Evolutionary conservation across 1,140 invertebrate species (phyloP).

Genomic region (Epicauta chinensis): DNA sequence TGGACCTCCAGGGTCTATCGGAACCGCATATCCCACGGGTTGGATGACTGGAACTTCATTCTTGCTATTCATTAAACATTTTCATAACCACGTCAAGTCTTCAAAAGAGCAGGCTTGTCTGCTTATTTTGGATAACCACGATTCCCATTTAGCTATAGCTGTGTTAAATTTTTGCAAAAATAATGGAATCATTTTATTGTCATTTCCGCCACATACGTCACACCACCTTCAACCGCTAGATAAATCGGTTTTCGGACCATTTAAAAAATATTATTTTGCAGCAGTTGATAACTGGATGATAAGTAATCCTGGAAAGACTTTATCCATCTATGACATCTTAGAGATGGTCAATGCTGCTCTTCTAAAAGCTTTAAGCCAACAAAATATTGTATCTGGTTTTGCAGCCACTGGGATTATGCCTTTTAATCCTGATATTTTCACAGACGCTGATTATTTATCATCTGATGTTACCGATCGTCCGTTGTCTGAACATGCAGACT

Average conservation of each 20-base stretch:
- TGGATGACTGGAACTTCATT: slow-evolving; percentile 15
- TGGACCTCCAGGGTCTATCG: slow-evolving; percentile 5
- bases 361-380: not conserved
- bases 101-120: slow-evolving; percentile 21
- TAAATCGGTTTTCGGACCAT: slow-evolving; percentile 7
- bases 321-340: slow-evolving; percentile 15
- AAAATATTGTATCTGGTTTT: slow-evolving; percentile 19
- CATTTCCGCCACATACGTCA: slow-evolving; percentile 3
- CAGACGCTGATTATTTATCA: slow-evolving; percentile 6
- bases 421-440: slow-evolving; percentile 21
- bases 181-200: slow-evolving; percentile 2
- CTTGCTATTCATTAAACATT: slow-evolving; percentile 4
- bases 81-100: slow-evolving; percentile 3
- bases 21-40: slow-evolving; percentile 12
- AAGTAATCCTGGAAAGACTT: slow-evolving; percentile 12
- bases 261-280: not conserved
- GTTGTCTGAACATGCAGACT: too few relatives aligned
- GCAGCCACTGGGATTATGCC: slow-evolving; percentile 18
- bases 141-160: slow-evolving; percentile 1
- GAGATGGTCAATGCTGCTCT: slow-evolving; percentile 5
- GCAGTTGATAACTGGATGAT: slow-evolving; percentile 10
- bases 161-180: slow-evolving; percentile 6
- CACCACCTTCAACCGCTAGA: slow-evolving; percentile 6
- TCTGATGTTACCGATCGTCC: slow-evolving; percentile 10
- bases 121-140: slow-evolving; percentile 17